A percentile compares a stretch with the other conserved stretches of the same genome.
phyloP scores from a whole-genome alignment of 2,113 vertebrate genomes.

The Mohoua ochrocephala region DNA sequence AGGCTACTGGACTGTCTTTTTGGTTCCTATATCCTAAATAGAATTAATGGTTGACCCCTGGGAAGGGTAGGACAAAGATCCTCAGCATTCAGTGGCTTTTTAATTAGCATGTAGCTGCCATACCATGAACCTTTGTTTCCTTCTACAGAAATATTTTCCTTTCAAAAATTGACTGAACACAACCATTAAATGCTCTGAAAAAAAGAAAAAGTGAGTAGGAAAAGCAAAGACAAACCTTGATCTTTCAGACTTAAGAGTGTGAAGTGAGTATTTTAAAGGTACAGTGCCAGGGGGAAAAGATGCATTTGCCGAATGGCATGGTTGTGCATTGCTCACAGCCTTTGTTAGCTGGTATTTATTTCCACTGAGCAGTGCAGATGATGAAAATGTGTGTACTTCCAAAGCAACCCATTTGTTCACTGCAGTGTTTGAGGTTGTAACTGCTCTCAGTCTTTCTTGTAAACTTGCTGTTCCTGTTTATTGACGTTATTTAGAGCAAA shows the following conservation, averaged over 20 bases:
- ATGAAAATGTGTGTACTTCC: not conserved
- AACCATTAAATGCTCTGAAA: not conserved
- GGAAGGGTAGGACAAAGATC: not conserved
- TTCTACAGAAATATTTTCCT: not conserved
- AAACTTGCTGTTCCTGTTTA: not conserved
- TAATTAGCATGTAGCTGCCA: not conserved
- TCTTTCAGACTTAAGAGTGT: not conserved
- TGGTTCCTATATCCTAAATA: not conserved
- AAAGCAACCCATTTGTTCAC: not conserved
- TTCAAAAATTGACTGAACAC: not conserved
- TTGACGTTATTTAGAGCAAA: not conserved
- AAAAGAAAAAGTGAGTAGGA: not conserved
- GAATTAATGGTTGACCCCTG: not conserved
- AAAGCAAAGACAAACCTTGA: not conserved
- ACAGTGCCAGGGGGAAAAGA: not conserved
- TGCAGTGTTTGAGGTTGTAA: not conserved
- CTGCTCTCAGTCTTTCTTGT: not conserved
- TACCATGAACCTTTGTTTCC: not conserved
- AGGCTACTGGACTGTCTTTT: not conserved
- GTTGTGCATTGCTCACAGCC: not conserved
- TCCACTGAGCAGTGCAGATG: not conserved
- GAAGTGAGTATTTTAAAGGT: not conserved
- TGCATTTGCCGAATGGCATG: not conserved
- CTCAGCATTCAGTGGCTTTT: not conserved
- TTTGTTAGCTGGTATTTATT: not conserved